Conservation (phyloP, 2,888 invertebrate species). For the Caenorhabditis angaria region DNA sequence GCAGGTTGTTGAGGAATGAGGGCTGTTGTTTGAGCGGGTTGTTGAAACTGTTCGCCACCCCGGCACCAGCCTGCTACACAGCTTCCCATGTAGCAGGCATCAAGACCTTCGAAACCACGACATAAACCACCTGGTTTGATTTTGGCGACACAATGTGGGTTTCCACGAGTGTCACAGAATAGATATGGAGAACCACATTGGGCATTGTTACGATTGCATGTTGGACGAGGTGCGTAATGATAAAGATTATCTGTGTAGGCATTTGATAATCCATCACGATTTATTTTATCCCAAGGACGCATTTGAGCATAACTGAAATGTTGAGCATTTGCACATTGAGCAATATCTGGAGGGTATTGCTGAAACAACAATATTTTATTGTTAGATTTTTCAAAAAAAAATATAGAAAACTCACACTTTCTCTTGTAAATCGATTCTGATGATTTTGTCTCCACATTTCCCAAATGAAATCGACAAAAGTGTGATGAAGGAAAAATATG, state of each 20-base stretch:
- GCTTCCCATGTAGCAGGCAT: constrained; percentile 63
- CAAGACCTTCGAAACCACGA: constrained; percentile 67
- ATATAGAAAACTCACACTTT: constrained; percentile 46
- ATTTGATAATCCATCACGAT: constrained; percentile 70
- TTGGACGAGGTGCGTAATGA: constrained; percentile 66
- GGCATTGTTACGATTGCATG: constrained; percentile 59
- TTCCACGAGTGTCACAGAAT: constrained; percentile 59
- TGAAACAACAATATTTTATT: constrained; percentile 41
- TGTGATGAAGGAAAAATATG: constrained; percentile 66
- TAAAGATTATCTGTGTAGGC: constrained; percentile 70
- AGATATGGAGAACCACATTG: constrained; percentile 61
- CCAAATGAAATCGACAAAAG: constrained; percentile 69
- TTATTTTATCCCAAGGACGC: constrained; percentile 70
- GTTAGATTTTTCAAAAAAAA: not conserved
- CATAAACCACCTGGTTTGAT: constrained; percentile 61
- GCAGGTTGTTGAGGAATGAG: constrained; percentile 31
- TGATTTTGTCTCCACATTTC: constrained; percentile 68
- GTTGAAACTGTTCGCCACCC: constrained; percentile 52
- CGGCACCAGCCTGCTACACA: constrained; percentile 65
- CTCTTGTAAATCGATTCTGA: constrained; percentile 64
- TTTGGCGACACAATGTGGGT: constrained; percentile 69
- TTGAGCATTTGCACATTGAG: constrained; percentile 67
- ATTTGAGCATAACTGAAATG: constrained; percentile 70
- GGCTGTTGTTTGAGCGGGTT: constrained; percentile 43
- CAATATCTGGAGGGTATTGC: constrained; percentile 68